Evolutionary conservation across 2,888 invertebrate genomes (phyloP).

Genomic region (Lepidochitona cinerea): DNA sequence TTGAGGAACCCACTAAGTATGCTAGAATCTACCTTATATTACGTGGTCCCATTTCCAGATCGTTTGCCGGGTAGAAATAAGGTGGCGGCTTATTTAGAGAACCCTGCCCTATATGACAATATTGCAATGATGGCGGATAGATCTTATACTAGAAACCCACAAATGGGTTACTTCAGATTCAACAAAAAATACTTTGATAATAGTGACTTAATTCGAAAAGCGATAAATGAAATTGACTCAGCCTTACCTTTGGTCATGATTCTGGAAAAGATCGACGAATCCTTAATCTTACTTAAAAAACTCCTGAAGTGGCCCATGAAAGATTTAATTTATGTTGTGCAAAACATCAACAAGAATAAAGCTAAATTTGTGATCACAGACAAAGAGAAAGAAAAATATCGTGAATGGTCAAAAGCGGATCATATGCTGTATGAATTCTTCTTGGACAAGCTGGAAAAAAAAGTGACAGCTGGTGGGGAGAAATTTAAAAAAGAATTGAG

Average conservation of each 20-base stretch:
- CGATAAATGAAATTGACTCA: conserved; percentile 16
- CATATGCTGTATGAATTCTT: neutral
- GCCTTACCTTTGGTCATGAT: conserved; percentile 30
- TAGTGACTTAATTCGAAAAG: neutral
- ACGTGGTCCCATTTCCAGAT: neutral
- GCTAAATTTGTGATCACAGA: neutral
- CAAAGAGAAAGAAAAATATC: neutral
- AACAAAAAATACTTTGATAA: neutral
- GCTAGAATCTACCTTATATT: neutral
- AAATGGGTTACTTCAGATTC: neutral
- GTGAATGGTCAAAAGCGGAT: neutral
- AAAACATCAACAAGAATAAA: conserved; percentile 27
- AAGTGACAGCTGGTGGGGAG: neutral
- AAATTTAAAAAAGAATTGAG: neutral
- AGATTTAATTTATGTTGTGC: conserved; percentile 32
- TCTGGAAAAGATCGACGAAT: conserved; percentile 33
- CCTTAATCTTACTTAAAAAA: conserved; percentile 28
- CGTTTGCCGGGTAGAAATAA: neutral
- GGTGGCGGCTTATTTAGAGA: neutral
- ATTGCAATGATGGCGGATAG: neutral
- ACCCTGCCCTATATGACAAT: neutral
- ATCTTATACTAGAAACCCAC: neutral
- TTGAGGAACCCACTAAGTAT: neutral
- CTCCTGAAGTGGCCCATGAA: conserved; percentile 25
- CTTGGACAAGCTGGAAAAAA: neutral